Evolutionary conservation across 2,113 vertebrate genomes (phyloP), one percentile per base, ranked within the genome.

Genomic region (Oenanthe oenanthe): DNA sequence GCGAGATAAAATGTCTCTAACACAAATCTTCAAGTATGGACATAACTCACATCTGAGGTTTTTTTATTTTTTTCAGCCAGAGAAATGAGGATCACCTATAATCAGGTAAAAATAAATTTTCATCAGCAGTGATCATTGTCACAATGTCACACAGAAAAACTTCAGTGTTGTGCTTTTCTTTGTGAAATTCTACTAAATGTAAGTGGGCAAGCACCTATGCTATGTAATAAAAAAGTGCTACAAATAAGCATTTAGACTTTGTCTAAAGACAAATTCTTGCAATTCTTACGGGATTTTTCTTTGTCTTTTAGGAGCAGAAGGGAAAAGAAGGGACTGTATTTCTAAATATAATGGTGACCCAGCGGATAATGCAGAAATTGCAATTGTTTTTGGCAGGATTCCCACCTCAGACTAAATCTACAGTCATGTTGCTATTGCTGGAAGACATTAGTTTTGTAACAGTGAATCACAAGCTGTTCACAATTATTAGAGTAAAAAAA

Each of bases 391-490:
- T 95, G 93, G 85, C 78, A 71, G 51, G 32, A 65, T 83, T 95
- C 71, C 75, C 75, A 92, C 74, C 28, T 50, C 36, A 72, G 54
- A 72, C 58, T 36, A 80, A 88, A 18, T 85, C 85, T 74, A 60
- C 58, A 77, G 50, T 58, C 81, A 80, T 28, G 16, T 17, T 86
- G 56, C 47, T 92, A 83, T 48, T 90, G 78, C 78, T 96, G 82
- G 67, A 68, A 94, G 67, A 94, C 58, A 54, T 70, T 51, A 67
- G 78, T 77, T 88, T 93, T 84, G 50, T 54, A 93, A 74, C 0
- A 25, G 68, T 60, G 72, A 88, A 92, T 90, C 82, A 95, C 42
- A 93, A 92, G 75, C 38, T 95, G 81, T 63, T 95, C 85, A 89
- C 25, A 36, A 74, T 63, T 93, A 92, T 31, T 63, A 92, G 42